Base-by-base conservation (phyloP, 1,140 invertebrate genomes). In the Nasonia longicornis region DNA sequence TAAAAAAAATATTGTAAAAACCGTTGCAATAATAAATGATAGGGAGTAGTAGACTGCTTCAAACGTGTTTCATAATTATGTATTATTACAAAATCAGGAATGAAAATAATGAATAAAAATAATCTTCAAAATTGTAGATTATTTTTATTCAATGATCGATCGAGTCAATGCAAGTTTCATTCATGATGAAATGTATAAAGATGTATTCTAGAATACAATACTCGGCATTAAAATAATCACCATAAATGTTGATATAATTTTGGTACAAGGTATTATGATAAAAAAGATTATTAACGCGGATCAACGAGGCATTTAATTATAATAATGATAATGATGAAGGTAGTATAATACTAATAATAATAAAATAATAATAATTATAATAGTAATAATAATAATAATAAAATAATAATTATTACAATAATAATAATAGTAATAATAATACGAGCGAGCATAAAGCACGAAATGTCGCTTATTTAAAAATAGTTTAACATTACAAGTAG, bases 281-380 rank as follows among this genome's bases (percentile, higher is more conserved):
- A 81, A 81, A 79, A 81, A 81, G 38, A 72, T 81, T 58, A 77
- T 81, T 77, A 81, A 81, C 74, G 77, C 80, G 74, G 52, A 81
- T 81, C 80, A 81, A 81, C 80, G 80, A 81, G 80, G 52, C 74
- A 72, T 82, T 82, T 82, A 82, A 82, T 82, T 63, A 58, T 81
- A 42, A 77, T 81, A 77, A 71, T 81, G 58, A 77, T 81, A 77
- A 71, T 79, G 31, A 82, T 79, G 64, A 69, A 45, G 31, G 63
- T 76, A 64, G 38, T 64, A 79, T 75, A 70, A 82, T 82, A 79
- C 73, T 81, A 73, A 71, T 81, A 77, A 70, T 81, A 58, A 72
- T 81, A 42, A 52, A 45, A 72, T 82, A 82, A 80, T 81, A 81
- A 42, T 80, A 76, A 80, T 80, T 26, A 77, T 77, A 80, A 66